A percentile compares a stretch with the other conserved stretches of the same genome.
Evolutionary conservation across 1,140 invertebrate species (phyloP).

Genomic region (Lamellibrachia luymesi): DNA sequence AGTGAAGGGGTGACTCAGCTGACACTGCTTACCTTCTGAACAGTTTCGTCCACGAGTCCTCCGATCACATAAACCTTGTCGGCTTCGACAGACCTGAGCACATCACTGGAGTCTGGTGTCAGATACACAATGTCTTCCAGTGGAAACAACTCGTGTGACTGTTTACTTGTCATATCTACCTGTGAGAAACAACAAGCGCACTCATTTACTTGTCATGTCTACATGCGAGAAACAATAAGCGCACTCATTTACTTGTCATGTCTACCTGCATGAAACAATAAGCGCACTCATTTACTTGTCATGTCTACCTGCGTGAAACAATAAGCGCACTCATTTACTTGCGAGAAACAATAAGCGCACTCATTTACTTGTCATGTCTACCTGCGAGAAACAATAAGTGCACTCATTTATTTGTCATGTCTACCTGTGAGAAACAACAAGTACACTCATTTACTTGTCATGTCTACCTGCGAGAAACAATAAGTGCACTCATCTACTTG

Average conservation of each 20-base stretch:
- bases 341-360: background rate
- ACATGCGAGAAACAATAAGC: background rate
- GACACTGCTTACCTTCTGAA: constrained; percentile 31
- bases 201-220: background rate
- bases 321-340: background rate
- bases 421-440: background rate
- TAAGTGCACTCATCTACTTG: background rate
- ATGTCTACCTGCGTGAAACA: background rate
- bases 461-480: background rate
- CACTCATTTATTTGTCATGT: background rate
- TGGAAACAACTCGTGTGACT: constrained; percentile 40
- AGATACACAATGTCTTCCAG: constrained; percentile 47
- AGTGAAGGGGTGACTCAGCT: background rate
- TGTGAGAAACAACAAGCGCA: background rate
- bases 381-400: background rate
- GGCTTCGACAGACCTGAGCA: constrained; percentile 38
- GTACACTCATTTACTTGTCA: background rate
- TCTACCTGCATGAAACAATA: background rate
- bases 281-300: background rate
- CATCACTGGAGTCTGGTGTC: constrained; percentile 46
- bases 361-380: background rate
- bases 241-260: background rate
- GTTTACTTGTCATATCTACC: constrained; percentile 26
- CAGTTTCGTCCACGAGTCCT: constrained; percentile 55
- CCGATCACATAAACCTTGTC: constrained; percentile 56